phyloP scores from a whole-genome alignment of 53 echinoderm and acorn worm genomes.

The Henricia sp. region DNA sequence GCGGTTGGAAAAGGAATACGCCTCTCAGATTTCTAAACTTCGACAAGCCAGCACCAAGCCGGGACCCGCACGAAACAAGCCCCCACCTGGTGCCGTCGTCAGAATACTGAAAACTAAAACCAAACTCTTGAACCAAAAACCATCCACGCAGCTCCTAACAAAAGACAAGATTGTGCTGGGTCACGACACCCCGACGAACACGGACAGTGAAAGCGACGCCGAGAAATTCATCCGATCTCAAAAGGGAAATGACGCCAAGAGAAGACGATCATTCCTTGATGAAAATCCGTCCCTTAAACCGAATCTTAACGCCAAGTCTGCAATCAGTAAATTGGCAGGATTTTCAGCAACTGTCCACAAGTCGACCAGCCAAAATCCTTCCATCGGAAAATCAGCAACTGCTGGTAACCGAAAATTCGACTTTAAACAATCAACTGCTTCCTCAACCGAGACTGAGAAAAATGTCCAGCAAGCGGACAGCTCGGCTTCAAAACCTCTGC shows the following conservation, averaged over 20 bases:
- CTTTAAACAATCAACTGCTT: neutral
- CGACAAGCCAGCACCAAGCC: constrained; percentile 58
- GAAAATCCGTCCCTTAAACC: constrained; percentile 82
- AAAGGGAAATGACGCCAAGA: constrained; percentile 2
- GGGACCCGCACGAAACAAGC: constrained; percentile 15
- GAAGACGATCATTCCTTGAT: constrained; percentile 90
- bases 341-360: neutral
- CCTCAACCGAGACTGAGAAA: neutral
- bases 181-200: constrained; percentile 55
- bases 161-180: constrained; percentile 87
- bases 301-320: constrained; percentile 55
- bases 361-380: neutral
- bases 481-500: neutral
- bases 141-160: constrained; percentile 77
- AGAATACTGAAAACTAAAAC: constrained; percentile 56
- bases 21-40: constrained; percentile 74
- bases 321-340: neutral
- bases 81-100: constrained; percentile 40
- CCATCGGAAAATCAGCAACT: neutral
- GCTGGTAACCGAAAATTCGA: neutral
- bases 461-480: neutral
- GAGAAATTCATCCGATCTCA: constrained; percentile 28
- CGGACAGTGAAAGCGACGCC: constrained; percentile 54
- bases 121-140: constrained; percentile 62
- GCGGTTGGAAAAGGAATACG: constrained; percentile 80